These are phyloP conservation scores for Phyto melanocephala DNA, from an alignment of 2,888 invertebrate genomes.

Conservation along the genomic window DNA sequence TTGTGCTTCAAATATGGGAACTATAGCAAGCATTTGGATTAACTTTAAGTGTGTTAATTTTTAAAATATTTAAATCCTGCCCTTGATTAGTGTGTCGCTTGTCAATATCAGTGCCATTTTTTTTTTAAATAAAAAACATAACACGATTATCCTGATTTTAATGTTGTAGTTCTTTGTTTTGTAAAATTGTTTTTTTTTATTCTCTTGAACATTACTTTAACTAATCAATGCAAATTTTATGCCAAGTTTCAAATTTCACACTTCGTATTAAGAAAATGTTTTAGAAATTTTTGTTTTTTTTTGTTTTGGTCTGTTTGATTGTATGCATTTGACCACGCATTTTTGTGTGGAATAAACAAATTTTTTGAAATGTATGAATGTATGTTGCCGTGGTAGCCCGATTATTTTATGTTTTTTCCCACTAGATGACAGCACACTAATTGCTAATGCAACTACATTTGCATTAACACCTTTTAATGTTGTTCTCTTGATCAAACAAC, in stretches of 20 bases:
- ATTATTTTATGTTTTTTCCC: slow-evolving; percentile 66
- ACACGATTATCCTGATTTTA: slow-evolving; percentile 37
- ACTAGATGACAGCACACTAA: slow-evolving; percentile 66
- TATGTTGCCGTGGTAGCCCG: slow-evolving; percentile 57
- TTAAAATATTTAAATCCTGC: no score
- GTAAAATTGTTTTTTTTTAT: neutral
- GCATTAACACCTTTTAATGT: slow-evolving; percentile 66
- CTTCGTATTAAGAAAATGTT: slow-evolving; percentile 53
- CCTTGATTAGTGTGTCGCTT: no score
- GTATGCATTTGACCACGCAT: slow-evolving; percentile 57
- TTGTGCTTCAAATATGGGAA: no score
- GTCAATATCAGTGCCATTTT: slow-evolving; percentile 37
- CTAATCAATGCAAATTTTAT: slow-evolving; percentile 65
- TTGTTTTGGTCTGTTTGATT: neutral
- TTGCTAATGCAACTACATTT: slow-evolving; percentile 66
- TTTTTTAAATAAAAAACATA: neutral
- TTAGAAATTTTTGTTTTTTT: slow-evolving; percentile 5
- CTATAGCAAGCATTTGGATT: no score
- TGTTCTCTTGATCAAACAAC: slow-evolving; percentile 65
- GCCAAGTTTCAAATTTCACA: slow-evolving; percentile 63
- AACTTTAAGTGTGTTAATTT: no score
- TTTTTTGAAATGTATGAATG: slow-evolving; percentile 21
- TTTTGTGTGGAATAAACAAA: slow-evolving; percentile 51
- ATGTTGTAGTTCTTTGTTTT: slow-evolving; percentile 12
- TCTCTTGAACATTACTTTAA: slow-evolving; percentile 34